Evolutionary conservation across 2,797 vertebrate species (phyloP).

Genomic region (Chaetophractus vellerosus): DNA sequence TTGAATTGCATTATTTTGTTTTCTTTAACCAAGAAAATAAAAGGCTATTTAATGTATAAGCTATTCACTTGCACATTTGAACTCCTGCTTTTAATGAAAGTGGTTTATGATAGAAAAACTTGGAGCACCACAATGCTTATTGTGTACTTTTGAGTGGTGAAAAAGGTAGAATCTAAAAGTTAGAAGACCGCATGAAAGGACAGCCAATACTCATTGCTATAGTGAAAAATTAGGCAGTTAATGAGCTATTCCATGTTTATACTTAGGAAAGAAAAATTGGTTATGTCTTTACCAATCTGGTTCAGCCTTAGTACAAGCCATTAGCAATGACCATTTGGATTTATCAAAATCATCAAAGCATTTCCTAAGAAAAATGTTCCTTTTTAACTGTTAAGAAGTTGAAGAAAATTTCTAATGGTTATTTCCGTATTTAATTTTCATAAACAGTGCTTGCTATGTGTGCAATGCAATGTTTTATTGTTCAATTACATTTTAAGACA

Average conservation of each 20-base stretch:
- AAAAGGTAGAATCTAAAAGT: constrained; percentile 36
- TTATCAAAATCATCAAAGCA: constrained; percentile 51
- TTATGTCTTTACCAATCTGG: constrained; percentile 9
- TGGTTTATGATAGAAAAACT: background rate
- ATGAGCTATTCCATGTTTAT: background rate
- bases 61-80: background rate
- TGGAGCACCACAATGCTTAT: background rate
- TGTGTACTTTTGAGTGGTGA: background rate
- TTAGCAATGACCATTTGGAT: background rate
- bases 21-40: background rate
- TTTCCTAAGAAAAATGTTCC: background rate
- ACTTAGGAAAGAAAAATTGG: background rate
- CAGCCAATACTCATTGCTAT: background rate
- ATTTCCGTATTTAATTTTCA: constrained; percentile 47
- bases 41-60: background rate
- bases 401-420: background rate
- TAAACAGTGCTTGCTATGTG: background rate
- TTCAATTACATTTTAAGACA: constrained; percentile 10
- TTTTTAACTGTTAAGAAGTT: background rate
- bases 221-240: constrained; percentile 35
- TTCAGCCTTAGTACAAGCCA: constrained; percentile 23
- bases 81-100: background rate
- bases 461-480: background rate
- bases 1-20: background rate
- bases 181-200: background rate